Evolutionary conservation across 2,888 invertebrate genomes (phyloP).

Genomic region (Hymenopus coronatus): DNA sequence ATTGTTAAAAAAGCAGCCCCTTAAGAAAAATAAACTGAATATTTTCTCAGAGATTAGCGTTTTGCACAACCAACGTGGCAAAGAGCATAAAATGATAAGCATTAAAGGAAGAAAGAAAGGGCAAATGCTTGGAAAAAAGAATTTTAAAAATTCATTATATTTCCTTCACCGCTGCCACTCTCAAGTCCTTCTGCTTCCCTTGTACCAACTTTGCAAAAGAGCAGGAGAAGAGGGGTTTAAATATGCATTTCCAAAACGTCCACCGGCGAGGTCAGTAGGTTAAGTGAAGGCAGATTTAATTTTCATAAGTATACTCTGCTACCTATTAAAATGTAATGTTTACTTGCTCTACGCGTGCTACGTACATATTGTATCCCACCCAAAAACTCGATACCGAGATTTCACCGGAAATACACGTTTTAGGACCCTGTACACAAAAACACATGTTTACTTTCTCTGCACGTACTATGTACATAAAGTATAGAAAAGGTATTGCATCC

Average conservation of each 20-base stretch:
- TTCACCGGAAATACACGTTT: no score
- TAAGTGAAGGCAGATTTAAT: background rate
- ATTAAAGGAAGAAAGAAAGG: background rate
- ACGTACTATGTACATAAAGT: no score
- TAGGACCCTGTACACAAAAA: no score
- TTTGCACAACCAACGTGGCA: background rate
- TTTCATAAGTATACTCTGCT: background rate
- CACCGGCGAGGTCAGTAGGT: background rate
- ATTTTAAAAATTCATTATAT: background rate
- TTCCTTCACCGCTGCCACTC: background rate
- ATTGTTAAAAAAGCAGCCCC: background rate
- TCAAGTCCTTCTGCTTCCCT: background rate
- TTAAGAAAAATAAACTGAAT: background rate
- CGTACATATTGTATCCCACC: no score
- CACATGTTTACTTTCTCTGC: no score
- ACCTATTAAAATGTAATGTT: no score
- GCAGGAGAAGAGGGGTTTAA: background rate
- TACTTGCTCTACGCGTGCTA: no score
- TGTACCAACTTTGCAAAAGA: background rate
- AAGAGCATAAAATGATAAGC: background rate
- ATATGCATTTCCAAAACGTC: conserved; percentile 11
- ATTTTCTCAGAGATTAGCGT: background rate
- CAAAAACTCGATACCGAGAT: no score
- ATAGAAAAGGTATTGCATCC: no score
- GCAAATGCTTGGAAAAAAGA: background rate